phyloP scores from a whole-genome alignment of 2,797 vertebrate species.

The Pipistrellus pygmaeus region DNA sequence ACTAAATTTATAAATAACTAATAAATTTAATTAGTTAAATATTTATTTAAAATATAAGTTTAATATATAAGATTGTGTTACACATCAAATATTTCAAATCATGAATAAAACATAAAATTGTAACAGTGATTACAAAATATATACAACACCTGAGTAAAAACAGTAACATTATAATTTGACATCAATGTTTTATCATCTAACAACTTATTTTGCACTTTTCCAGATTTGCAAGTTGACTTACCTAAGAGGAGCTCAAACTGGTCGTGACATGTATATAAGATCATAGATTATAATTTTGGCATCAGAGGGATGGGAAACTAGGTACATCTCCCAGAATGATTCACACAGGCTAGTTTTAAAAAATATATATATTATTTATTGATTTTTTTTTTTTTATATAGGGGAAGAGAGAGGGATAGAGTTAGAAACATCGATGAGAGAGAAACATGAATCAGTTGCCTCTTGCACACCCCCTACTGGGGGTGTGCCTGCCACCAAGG shows the following conservation, averaged over 20 bases:
- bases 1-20: too few relatives aligned
- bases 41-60: constrained; percentile 21
- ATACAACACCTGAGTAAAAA: constrained; percentile 21
- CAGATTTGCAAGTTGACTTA: neutral
- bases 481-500: too few relatives aligned
- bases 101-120: constrained; percentile 1
- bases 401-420: too few relatives aligned
- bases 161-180: neutral
- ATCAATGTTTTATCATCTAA: neutral
- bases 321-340: neutral
- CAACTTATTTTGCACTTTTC: neutral
- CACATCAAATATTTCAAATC: constrained; percentile 9
- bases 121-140: constrained; percentile 32
- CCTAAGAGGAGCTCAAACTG: neutral
- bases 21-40: constrained; percentile 44
- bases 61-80: constrained; percentile 42
- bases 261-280: neutral
- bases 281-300: neutral
- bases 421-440: too few relatives aligned
- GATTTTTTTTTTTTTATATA: too few relatives aligned
- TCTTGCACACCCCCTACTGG: too few relatives aligned
- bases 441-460: too few relatives aligned
- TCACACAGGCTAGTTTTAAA: neutral
- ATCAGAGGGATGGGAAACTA: neutral
- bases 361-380: too few relatives aligned